phyloP scores from a whole-genome alignment of 2,888 invertebrate species.

The Syrphus vitripennis region DNA sequence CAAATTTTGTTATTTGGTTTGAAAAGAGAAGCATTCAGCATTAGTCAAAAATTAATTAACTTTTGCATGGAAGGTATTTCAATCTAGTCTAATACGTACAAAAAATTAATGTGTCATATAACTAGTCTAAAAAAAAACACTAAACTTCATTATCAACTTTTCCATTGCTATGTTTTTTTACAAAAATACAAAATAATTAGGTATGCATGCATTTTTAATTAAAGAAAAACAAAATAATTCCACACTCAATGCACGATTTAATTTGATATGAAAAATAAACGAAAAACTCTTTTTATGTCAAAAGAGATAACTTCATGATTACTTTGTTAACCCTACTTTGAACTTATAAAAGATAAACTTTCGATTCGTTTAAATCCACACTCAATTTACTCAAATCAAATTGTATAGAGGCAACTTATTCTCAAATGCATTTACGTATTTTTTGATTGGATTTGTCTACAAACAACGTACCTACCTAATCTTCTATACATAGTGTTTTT shows the following conservation, averaged over 20 bases:
- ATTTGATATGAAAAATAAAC: background rate
- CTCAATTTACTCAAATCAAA: constrained; percentile 4
- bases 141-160: too few relatives aligned
- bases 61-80: too few relatives aligned
- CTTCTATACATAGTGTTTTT: background rate
- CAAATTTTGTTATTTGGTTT: too few relatives aligned
- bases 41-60: too few relatives aligned
- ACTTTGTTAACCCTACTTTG: background rate
- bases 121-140: too few relatives aligned
- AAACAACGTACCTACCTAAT: background rate
- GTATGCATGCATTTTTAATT: background rate
- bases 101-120: too few relatives aligned
- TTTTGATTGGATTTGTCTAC: constrained; percentile 7
- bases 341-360: background rate
- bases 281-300: background rate
- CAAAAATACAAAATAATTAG: background rate
- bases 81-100: too few relatives aligned
- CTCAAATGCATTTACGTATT: background rate
- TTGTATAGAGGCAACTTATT: background rate
- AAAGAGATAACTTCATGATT: constrained; percentile 3
- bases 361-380: background rate
- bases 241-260: background rate
- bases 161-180: background rate
- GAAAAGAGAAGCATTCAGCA: too few relatives aligned
- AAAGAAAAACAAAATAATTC: background rate